These are phyloP conservation scores for Distichodus sexfasciatus DNA, from an alignment of 2,797 vertebrate species.

Conservation along the genomic window DNA sequence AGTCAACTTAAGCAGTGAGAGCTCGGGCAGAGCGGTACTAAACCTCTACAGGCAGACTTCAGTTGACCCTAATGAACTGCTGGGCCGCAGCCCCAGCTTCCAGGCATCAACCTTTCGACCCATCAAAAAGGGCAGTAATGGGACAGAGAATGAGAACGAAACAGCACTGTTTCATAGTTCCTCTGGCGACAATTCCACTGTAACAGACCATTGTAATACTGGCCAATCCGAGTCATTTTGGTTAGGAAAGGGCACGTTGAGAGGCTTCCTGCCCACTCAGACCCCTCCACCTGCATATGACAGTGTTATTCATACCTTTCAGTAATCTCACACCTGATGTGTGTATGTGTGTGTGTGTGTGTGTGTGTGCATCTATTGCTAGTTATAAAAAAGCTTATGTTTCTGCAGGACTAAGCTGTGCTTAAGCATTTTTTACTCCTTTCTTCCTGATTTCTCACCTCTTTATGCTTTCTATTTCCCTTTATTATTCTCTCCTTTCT, in stretches of 20 bases:
- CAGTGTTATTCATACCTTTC: slow-evolving; percentile 87
- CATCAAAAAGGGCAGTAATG: slow-evolving; percentile 67
- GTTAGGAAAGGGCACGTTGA: slow-evolving; percentile 81
- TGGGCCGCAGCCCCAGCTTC: slow-evolving; percentile 83
- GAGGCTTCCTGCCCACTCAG: slow-evolving; percentile 81
- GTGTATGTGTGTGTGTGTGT: neutral
- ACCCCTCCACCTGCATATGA: slow-evolving; percentile 89
- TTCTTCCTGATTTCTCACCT: too few relatives aligned
- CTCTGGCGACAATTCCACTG: slow-evolving; percentile 41
- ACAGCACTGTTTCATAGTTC: slow-evolving; percentile 70
- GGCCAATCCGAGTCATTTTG: slow-evolving; percentile 78
- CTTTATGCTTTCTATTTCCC: neutral
- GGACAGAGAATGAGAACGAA: slow-evolving; percentile 75
- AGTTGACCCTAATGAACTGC: slow-evolving; percentile 86
- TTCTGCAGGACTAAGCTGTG: neutral
- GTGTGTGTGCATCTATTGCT: neutral
- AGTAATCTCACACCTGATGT: slow-evolving; percentile 72
- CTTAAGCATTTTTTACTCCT: neutral
- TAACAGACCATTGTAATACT: slow-evolving; percentile 60
- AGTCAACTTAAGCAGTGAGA: slow-evolving; percentile 69
- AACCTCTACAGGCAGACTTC: slow-evolving; percentile 89
- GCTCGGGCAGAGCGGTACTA: slow-evolving; percentile 79
- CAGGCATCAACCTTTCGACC: slow-evolving; percentile 91
- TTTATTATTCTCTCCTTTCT: neutral
- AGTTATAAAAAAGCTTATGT: neutral